These are phyloP conservation scores for Dipodomys merriami DNA, from an alignment of 2,113 vertebrate genomes.

Conservation along the genomic window DNA sequence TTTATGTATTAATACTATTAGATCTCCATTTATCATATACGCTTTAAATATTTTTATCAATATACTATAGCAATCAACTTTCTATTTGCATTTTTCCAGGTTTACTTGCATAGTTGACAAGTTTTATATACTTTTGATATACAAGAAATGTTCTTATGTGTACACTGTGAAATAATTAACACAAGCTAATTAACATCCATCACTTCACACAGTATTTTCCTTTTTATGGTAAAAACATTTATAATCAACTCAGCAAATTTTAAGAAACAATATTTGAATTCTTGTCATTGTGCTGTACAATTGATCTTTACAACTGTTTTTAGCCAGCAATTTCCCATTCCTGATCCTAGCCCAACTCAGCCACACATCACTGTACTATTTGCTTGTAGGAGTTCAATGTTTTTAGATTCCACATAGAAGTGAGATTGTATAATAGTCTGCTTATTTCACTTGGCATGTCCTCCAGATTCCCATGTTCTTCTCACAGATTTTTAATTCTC, in stretches of 20 bases:
- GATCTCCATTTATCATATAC: background rate
- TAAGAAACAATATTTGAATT: background rate
- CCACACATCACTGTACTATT: background rate
- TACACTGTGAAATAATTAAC: background rate
- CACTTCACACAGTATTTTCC: background rate
- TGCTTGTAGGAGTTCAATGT: background rate
- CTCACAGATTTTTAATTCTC: too few species aligned
- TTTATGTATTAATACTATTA: conserved; percentile 34
- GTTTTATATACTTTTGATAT: background rate
- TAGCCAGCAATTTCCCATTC: background rate
- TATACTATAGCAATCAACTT: background rate
- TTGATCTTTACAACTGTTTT: background rate
- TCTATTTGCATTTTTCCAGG: background rate
- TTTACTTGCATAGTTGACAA: background rate
- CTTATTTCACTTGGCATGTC: background rate
- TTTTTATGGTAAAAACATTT: background rate
- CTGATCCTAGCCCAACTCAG: background rate
- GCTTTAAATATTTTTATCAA: background rate
- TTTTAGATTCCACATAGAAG: background rate
- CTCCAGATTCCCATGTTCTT: background rate
- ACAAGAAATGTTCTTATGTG: background rate
- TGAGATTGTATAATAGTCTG: background rate
- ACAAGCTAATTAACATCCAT: background rate
- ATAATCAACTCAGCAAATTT: background rate
- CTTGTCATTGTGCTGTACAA: background rate